Base-by-base conservation (phyloP, 2,888 invertebrate species). In the Coecobrya sp. region DNA sequence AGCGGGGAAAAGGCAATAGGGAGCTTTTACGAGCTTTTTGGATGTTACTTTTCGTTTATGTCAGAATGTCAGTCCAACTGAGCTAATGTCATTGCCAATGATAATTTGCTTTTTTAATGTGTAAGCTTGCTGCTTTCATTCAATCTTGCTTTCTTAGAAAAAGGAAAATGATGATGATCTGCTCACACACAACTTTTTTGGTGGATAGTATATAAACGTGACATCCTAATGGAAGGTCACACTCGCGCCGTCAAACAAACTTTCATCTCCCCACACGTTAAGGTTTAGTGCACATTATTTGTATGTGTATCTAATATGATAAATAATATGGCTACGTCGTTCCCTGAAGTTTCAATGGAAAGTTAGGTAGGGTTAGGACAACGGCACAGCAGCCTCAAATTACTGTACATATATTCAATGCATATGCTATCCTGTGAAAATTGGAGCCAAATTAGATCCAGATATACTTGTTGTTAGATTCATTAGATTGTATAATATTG, bases 11-110 rank as follows among this genome's bases (percentile, higher is more conserved):
- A 52, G 13, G 52, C 49, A 49, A 55, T 55, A 30, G 81, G 55
- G 55, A 30, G 81, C 81, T 81, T 81, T 79, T 79, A 70, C 22
- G 42, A 10, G 70, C 42, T 30, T 62, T 70, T 76, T 25, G 36
- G 52, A 73, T 86, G 70, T 52, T 52, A 13, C 55, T 86, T 52
- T 76, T 87, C 42, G 42, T 84, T 86, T 30, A 68, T 76, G 86
- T 55, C 86, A 55, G 76, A 42, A 59, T 42, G 87, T 79, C 65
- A 89, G 81, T 87, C 52, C 25, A 42, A 42, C 73, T 49, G 45
- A 76, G 87, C 62, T 79, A 79, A 62, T 59, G 45, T 87, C 87
- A 87, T 76, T 87, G 87, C 62, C 87, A 87, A 81, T 81, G 81
- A 81, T 89, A 81, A 88, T 88, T 79, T 65, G 65, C 65, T 81